Conservation (phyloP, 2,797 vertebrate species). For the Fratercula arctica region DNA sequence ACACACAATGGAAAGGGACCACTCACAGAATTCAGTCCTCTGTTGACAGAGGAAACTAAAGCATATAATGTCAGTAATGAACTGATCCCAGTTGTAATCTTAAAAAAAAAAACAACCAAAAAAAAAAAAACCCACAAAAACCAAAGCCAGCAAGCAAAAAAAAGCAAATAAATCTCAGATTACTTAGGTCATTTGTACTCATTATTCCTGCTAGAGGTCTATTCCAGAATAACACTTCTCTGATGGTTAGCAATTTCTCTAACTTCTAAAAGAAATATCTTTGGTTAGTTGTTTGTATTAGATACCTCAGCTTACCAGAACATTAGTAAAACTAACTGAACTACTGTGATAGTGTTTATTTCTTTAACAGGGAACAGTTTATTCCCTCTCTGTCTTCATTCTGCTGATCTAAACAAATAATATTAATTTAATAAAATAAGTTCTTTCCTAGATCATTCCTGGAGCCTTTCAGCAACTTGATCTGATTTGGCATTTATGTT, state of each 20-base stretch:
- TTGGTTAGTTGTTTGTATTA: background rate
- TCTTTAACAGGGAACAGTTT: background rate
- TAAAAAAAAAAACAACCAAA: no score
- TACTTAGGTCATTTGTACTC: fast-evolving
- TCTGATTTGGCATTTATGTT: background rate
- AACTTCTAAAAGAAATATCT: background rate
- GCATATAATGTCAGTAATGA: background rate
- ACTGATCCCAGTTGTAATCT: background rate
- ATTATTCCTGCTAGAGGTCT: background rate
- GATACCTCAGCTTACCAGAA: background rate
- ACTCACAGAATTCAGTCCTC: background rate
- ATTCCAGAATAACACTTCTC: background rate
- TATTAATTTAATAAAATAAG: background rate
- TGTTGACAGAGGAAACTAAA: background rate
- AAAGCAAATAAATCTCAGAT: background rate
- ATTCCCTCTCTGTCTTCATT: background rate
- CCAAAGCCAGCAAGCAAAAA: background rate
- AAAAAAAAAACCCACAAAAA: no score
- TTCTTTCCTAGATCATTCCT: background rate
- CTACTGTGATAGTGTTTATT: background rate
- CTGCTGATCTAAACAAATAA: background rate
- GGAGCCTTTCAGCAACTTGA: background rate
- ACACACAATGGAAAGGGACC: background rate
- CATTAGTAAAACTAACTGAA: background rate
- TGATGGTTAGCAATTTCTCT: background rate